Conservation (phyloP, 2,113 vertebrate species). For the Sclerurus mexicanus region DNA sequence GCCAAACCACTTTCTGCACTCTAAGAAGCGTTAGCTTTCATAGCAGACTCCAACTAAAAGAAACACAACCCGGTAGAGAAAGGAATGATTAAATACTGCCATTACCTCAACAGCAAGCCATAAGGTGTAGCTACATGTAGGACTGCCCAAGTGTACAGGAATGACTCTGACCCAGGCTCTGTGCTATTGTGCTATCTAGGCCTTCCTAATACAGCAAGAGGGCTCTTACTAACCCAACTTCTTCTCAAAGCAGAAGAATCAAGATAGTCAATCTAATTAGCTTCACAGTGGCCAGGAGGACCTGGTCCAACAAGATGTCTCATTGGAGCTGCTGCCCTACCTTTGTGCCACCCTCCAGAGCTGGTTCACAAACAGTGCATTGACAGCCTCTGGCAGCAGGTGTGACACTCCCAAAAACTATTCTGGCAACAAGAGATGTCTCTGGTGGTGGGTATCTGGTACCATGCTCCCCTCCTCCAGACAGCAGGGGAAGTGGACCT, state of each 20-base stretch:
- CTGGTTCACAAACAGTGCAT: background rate
- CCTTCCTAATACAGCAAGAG: background rate
- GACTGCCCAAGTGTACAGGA: background rate
- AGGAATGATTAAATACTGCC: background rate
- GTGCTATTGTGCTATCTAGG: background rate
- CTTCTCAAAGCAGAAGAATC: background rate
- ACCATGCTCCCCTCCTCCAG: background rate
- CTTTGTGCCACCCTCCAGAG: background rate
- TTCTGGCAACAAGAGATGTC: background rate
- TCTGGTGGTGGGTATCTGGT: background rate
- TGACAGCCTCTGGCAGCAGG: background rate
- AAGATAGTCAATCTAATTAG: background rate
- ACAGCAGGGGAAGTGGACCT: background rate
- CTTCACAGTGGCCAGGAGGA: background rate
- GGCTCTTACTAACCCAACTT: background rate
- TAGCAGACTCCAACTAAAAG: background rate
- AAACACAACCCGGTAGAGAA: background rate
- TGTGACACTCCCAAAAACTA: background rate
- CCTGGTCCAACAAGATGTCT: background rate
- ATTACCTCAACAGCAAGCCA: background rate
- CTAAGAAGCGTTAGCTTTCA: background rate
- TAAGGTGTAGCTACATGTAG: background rate
- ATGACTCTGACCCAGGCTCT: background rate
- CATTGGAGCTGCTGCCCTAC: background rate
- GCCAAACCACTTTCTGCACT: background rate